A percentile compares a stretch with the other conserved stretches of the same genome.
phyloP scores from a whole-genome alignment of 2,113 vertebrate genomes.

The Crotophaga sulcirostris region DNA sequence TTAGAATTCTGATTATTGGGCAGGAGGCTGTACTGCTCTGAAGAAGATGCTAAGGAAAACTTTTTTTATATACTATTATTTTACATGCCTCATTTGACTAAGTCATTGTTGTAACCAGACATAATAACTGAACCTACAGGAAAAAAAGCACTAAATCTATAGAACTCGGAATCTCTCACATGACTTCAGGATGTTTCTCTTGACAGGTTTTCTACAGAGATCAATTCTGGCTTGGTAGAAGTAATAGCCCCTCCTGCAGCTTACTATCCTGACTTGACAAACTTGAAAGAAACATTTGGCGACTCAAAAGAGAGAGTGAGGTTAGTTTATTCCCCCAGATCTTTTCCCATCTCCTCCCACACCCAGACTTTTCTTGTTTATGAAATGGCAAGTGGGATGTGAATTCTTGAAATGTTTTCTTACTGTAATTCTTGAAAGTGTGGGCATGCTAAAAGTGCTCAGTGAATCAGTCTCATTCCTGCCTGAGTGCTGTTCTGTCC shows the following conservation, averaged over 20 bases:
- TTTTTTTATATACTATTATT: not conserved
- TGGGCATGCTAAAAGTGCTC: not conserved
- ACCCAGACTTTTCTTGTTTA: not conserved
- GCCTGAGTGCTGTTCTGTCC: not conserved
- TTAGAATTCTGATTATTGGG: not conserved
- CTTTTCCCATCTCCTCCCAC: conserved; percentile 5
- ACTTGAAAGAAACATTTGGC: conserved; percentile 96
- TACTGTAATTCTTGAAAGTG: conserved; percentile 28
- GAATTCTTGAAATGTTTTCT: conserved; percentile 55
- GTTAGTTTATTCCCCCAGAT: conserved; percentile 71
- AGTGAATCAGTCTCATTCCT: not conserved
- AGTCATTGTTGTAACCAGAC: not conserved
- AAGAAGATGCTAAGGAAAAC: not conserved
- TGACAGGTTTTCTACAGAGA: conserved; percentile 90
- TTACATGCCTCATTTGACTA: not conserved
- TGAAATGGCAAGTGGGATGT: conserved; percentile 28
- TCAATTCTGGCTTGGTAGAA: conserved; percentile 93
- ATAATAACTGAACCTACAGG: not conserved
- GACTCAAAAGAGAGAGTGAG: conserved; percentile 95
- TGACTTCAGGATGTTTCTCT: not conserved
- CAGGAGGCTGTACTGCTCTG: not conserved
- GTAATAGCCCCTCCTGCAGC: conserved; percentile 91
- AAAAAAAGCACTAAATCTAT: not conserved
- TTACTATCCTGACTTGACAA: conserved; percentile 93
- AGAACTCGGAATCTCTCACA: not conserved